phyloP scores from a whole-genome alignment of 2,888 invertebrate genomes.

The Strigamia transsilvanica region DNA sequence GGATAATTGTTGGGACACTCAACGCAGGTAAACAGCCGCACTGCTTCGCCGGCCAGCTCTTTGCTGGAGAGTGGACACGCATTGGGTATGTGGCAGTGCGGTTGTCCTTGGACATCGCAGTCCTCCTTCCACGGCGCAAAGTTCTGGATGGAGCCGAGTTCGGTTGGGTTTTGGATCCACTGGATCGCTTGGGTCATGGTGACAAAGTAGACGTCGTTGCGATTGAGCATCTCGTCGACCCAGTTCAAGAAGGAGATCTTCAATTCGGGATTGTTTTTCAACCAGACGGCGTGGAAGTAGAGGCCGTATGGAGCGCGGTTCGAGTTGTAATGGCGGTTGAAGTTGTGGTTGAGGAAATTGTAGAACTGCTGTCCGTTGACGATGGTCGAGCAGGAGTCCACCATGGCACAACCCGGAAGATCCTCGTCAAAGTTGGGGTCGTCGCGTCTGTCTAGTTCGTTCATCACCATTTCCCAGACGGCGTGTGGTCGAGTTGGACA shows the following conservation, averaged over 20 bases:
- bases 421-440: slow-evolving; percentile 89
- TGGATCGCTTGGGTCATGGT: slow-evolving; percentile 97
- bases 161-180: slow-evolving; percentile 96
- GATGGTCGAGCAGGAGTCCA: slow-evolving; percentile 93
- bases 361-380: slow-evolving; percentile 91
- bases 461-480: slow-evolving; percentile 97
- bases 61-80: slow-evolving; percentile 84
- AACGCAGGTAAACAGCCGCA: slow-evolving; percentile 93
- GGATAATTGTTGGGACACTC: slow-evolving; percentile 96
- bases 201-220: slow-evolving; percentile 93
- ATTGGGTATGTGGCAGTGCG: slow-evolving; percentile 90
- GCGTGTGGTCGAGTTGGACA: slow-evolving; percentile 92
- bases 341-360: slow-evolving; percentile 92
- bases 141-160: slow-evolving; percentile 82
- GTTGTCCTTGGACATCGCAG: slow-evolving; percentile 92
- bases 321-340: slow-evolving; percentile 89
- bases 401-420: slow-evolving; percentile 89
- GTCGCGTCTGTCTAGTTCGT: slow-evolving; percentile 89
- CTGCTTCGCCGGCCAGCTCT: slow-evolving; percentile 89
- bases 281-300: slow-evolving; percentile 93
- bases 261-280: slow-evolving; percentile 90
- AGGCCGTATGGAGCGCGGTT: slow-evolving; percentile 88
- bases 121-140: slow-evolving; percentile 96
- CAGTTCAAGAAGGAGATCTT: slow-evolving; percentile 91
- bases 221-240: slow-evolving; percentile 88